Conservation (phyloP, 2,797 vertebrate species). For the Anguilla obscura region DNA sequence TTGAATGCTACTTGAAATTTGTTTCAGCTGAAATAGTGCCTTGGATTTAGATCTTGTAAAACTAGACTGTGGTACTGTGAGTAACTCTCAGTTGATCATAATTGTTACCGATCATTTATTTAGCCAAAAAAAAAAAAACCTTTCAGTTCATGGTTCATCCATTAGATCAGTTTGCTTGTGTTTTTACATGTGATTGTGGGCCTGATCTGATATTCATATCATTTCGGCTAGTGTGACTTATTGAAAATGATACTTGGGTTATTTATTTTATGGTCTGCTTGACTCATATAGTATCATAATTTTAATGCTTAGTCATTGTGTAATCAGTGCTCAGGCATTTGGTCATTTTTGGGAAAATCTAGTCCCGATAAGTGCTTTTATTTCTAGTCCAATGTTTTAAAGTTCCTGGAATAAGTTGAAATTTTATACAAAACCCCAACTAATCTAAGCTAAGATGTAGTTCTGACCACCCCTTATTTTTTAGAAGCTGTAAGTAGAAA, state of each 20-base stretch:
- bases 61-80: background rate
- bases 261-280: slow-evolving; percentile 34
- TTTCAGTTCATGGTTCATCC: background rate
- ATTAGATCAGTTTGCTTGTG: background rate
- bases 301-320: slow-evolving; percentile 17
- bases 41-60: background rate
- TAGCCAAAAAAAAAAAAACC: background rate
- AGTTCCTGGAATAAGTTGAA: background rate
- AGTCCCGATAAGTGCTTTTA: background rate
- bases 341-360: background rate
- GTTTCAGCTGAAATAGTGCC: background rate
- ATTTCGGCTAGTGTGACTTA: slow-evolving; percentile 17
- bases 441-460: background rate
- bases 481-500: background rate
- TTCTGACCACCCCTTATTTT: background rate
- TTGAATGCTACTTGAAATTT: background rate
- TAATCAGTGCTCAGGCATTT: background rate
- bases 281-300: slow-evolving; percentile 19
- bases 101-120: slow-evolving; percentile 4
- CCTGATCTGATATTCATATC: slow-evolving; percentile 26
- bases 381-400: background rate
- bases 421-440: background rate
- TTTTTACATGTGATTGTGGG: slow-evolving; percentile 38
- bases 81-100: background rate
- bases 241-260: slow-evolving; percentile 38